Conservation (phyloP, 2,113 vertebrate species). For the Myotis brandtii region DNA sequence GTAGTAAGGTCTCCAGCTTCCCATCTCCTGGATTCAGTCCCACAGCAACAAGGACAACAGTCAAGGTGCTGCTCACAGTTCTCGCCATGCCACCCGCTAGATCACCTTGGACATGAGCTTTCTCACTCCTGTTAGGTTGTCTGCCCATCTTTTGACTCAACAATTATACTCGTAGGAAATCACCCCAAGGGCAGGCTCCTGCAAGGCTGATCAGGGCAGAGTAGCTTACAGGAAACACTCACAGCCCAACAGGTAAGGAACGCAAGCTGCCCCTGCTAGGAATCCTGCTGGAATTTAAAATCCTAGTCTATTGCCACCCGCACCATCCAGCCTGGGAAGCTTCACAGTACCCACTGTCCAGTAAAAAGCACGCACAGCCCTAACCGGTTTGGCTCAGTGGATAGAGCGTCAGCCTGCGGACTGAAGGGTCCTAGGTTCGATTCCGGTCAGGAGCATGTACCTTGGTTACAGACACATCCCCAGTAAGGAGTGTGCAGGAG, state of each 20-base stretch:
- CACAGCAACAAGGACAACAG: too few relatives aligned
- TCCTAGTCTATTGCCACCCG: background rate
- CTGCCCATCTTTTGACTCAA: background rate
- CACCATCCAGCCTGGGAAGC: background rate
- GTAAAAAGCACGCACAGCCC: background rate
- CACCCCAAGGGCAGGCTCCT: background rate
- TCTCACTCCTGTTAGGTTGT: background rate
- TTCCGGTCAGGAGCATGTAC: too few relatives aligned
- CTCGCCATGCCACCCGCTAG: too few relatives aligned
- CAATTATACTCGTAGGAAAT: background rate
- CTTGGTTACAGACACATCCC: too few relatives aligned
- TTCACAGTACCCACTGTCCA: background rate
- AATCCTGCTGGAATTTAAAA: background rate
- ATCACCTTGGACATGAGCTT: too few relatives aligned
- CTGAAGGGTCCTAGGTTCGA: too few relatives aligned
- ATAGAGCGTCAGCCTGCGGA: too few relatives aligned
- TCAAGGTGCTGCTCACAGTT: too few relatives aligned
- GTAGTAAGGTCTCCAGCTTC: too few relatives aligned
- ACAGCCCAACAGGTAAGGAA: background rate
- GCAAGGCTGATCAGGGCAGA: background rate
- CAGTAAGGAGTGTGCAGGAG: too few relatives aligned
- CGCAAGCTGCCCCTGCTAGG: accelerated
- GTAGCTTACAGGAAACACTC: background rate
- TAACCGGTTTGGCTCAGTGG: too few relatives aligned
- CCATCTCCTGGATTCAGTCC: too few relatives aligned